Conservation (phyloP, 2,888 invertebrate genomes). For the Hypsopygia costalis region DNA sequence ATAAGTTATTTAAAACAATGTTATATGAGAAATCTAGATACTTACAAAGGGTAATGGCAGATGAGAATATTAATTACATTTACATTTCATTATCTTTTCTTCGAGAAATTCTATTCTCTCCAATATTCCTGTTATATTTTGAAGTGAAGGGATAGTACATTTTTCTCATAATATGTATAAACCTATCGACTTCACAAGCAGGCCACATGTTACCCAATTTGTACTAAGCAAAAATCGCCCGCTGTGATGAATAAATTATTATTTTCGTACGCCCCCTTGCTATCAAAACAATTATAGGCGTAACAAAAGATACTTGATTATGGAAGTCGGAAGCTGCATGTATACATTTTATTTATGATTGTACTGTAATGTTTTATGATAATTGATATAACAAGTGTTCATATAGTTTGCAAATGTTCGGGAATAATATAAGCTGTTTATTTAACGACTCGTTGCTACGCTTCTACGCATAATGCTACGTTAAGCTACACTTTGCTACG, state of each 20-base stretch:
- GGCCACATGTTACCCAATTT: constrained; percentile 73
- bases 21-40: too few species aligned
- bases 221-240: constrained; percentile 59
- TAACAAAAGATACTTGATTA: constrained; percentile 71
- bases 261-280: constrained; percentile 52
- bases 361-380: constrained; percentile 45
- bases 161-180: constrained; percentile 14
- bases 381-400: constrained; percentile 49
- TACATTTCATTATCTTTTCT: too few species aligned
- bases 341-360: constrained; percentile 30
- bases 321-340: constrained; percentile 46
- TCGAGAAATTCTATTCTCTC: too few species aligned
- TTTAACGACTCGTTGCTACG: too few species aligned
- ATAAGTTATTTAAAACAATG: too few species aligned
- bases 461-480: too few species aligned
- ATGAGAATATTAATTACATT: too few species aligned
- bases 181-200: constrained; percentile 45
- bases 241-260: constrained; percentile 70
- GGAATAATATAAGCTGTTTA: too few species aligned
- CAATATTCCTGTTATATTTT: too few species aligned
- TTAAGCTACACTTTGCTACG: too few species aligned
- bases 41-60: too few species aligned
- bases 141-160: too few species aligned
- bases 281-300: constrained; percentile 54
- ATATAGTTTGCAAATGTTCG: constrained; percentile 3